phyloP scores from a whole-genome alignment of 1,140 invertebrate genomes.

The Melitaea cinxia region DNA sequence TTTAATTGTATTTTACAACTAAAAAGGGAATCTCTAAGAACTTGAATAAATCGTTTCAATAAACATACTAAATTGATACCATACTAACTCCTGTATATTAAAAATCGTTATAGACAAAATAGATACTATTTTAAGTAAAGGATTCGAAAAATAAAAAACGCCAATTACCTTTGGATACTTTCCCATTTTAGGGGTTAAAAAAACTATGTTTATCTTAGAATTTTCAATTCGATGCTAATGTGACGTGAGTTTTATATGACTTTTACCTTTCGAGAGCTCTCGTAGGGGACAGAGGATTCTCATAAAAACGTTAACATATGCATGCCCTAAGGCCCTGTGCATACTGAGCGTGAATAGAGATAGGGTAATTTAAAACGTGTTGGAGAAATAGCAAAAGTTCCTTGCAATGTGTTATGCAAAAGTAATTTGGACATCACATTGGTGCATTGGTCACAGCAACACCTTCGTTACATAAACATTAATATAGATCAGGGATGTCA shows the following conservation, averaged over 20 bases:
- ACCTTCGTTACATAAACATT: no score
- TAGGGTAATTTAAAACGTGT: background rate
- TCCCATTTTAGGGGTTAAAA: slow-evolving; percentile 9
- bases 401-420: background rate
- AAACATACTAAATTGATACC: no score
- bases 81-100: no score
- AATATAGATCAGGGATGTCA: no score
- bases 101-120: no score
- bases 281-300: slow-evolving; percentile 10
- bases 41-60: no score
- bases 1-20: no score
- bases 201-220: slow-evolving; percentile 11
- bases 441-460: background rate
- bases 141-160: background rate
- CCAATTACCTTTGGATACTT: slow-evolving; percentile 9
- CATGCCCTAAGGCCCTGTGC: slow-evolving; percentile 1
- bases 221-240: slow-evolving; percentile 25
- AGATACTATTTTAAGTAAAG: background rate
- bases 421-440: background rate
- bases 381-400: background rate
- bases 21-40: no score
- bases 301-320: slow-evolving; percentile 29
- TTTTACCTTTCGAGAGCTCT: slow-evolving; percentile 16
- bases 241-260: slow-evolving; percentile 16
- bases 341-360: slow-evolving; percentile 14